These are phyloP conservation scores for Telmatherina bonti DNA, from an alignment of 2,797 vertebrate species.

Conservation along the genomic window DNA sequence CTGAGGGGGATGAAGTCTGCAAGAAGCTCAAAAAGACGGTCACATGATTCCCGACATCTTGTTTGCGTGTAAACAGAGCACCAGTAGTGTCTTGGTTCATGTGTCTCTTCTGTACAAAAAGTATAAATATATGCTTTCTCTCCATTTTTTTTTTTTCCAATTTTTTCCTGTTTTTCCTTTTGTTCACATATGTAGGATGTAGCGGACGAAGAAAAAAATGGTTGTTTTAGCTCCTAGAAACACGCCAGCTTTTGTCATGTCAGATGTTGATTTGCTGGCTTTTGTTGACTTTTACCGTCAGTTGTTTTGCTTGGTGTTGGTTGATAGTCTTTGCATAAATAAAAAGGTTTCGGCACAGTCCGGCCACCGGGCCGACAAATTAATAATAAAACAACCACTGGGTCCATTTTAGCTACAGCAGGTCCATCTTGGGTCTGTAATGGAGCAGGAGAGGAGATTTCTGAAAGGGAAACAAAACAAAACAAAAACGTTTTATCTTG, in stretches of 20 bases:
- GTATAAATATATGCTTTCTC: conserved; percentile 96
- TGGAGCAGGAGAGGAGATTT: conserved; percentile 99
- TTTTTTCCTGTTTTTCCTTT: conserved; percentile 33
- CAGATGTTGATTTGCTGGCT: conserved; percentile 76
- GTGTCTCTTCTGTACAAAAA: conserved; percentile 91
- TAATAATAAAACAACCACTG: conserved; percentile 64
- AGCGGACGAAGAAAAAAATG: conserved; percentile 66
- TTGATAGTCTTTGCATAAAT: conserved; percentile 94
- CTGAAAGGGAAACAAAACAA: conserved; percentile 77
- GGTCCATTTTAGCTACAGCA: conserved; percentile 91
- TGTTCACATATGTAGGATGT: conserved; percentile 86
- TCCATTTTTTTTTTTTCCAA: conserved; percentile 63
- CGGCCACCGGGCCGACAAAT: conserved; percentile 75
- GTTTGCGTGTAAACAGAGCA: conserved; percentile 90
- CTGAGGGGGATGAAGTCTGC: conserved; percentile 62
- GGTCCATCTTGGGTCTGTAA: conserved; percentile 99
- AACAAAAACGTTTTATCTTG: background rate
- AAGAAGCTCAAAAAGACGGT: conserved; percentile 58
- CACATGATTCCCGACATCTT: conserved; percentile 74
- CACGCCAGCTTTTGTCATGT: conserved; percentile 55
- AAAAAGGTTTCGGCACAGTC: conserved; percentile 75
- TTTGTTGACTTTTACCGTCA: conserved; percentile 65
- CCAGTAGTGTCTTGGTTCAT: conserved; percentile 91
- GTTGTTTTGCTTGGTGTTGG: conserved; percentile 79
- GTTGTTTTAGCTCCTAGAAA: conserved; percentile 77